These are phyloP conservation scores for Cottus gobio DNA, from an alignment of 2,113 vertebrate genomes.

Conservation along the genomic window DNA sequence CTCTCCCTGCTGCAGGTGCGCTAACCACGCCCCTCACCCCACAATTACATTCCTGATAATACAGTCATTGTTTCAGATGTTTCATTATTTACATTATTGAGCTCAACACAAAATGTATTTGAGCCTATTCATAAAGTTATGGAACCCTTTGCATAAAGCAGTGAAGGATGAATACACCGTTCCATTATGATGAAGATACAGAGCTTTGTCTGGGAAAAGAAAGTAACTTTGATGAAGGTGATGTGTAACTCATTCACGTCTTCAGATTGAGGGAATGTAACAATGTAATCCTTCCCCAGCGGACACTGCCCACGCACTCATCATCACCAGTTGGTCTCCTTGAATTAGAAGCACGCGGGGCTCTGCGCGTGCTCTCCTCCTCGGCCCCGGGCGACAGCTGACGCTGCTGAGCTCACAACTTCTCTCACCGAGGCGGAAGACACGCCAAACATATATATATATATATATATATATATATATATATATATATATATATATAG, in stretches of 20 bases:
- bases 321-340: conserved; percentile 48
- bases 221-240: background rate
- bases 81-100: background rate
- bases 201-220: background rate
- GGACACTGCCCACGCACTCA: conserved; percentile 48
- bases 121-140: background rate
- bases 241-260: background rate
- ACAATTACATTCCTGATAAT: background rate
- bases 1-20: too few species aligned
- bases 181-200: background rate
- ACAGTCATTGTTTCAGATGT: background rate
- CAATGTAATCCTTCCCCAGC: background rate
- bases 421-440: conserved; percentile 39
- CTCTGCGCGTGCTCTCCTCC: conserved; percentile 47
- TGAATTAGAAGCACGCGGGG: conserved; percentile 52
- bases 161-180: background rate
- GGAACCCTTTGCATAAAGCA: background rate
- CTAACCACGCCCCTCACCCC: too few species aligned
- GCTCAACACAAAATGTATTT: background rate
- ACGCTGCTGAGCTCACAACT: conserved; percentile 43
- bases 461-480: too few species aligned
- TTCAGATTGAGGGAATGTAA: background rate
- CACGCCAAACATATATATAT: background rate
- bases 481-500: too few species aligned
- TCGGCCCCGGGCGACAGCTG: conserved; percentile 49